Conservation (phyloP, 2,888 invertebrate genomes). For the Oeneis ivallda region DNA sequence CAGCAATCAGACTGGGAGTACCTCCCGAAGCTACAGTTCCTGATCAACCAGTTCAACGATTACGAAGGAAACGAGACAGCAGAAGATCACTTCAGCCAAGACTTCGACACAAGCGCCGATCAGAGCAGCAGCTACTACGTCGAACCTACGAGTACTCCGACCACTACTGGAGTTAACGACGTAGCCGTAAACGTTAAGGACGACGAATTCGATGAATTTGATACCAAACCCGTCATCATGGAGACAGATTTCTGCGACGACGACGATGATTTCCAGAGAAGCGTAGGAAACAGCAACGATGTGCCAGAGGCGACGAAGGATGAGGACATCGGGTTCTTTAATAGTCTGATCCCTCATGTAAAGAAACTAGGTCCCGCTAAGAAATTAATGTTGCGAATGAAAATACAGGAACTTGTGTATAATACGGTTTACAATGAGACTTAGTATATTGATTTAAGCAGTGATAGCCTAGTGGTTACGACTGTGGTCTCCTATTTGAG, state of each 20-base stretch:
- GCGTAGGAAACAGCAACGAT: conserved; percentile 39
- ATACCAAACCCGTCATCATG: conserved; percentile 73
- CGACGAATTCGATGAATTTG: conserved; percentile 76
- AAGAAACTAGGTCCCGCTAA: conserved; percentile 73
- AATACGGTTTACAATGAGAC: conserved; percentile 74
- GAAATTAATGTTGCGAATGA: conserved; percentile 75
- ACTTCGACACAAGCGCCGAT: conserved; percentile 53
- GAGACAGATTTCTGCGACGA: conserved; percentile 77
- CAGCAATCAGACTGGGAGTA: conserved; percentile 72
- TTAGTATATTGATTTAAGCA: conserved; percentile 41
- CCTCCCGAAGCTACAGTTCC: conserved; percentile 67
- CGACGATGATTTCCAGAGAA: conserved; percentile 65
- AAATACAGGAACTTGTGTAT: conserved; percentile 75
- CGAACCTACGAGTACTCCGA: conserved; percentile 46
- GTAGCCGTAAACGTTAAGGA: conserved; percentile 57
- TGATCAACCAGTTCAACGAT: conserved; percentile 73
- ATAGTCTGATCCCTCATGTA: conserved; percentile 72
- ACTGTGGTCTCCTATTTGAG: too few relatives aligned
- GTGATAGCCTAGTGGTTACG: too few relatives aligned
- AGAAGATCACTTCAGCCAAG: conserved; percentile 47
- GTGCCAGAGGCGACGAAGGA: conserved; percentile 58
- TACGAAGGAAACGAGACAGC: conserved; percentile 61
- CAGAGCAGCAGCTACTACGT: conserved; percentile 58
- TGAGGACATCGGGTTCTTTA: conserved; percentile 75
- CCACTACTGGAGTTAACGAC: conserved; percentile 31